Evolutionary conservation across 2,113 vertebrate species (phyloP).

Genomic region (Platichthys flesus): DNA sequence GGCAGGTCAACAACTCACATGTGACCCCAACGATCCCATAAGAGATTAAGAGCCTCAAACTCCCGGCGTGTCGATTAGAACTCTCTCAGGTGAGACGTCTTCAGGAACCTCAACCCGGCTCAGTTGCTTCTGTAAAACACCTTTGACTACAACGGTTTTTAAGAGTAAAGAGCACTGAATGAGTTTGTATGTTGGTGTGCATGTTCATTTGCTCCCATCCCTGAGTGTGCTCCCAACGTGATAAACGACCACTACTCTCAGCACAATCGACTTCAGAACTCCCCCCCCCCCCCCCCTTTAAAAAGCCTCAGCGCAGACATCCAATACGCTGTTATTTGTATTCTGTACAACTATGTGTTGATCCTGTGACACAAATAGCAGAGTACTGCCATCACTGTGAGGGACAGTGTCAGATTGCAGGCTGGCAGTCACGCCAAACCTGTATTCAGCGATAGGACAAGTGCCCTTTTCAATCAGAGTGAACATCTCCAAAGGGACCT

Average conservation of each 20-base stretch:
- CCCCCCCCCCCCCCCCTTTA: not conserved
- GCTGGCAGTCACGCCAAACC: slow-evolving; percentile 31
- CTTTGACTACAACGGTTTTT: not conserved
- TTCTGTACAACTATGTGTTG: slow-evolving; percentile 19
- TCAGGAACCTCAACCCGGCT: not conserved
- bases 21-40: not conserved
- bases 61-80: not conserved
- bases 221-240: not conserved
- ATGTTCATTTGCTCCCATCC: too few relatives aligned
- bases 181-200: not conserved
- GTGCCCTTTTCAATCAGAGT: slow-evolving; percentile 46
- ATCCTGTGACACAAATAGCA: slow-evolving; percentile 28
- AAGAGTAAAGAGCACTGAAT: not conserved
- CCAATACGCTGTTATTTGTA: not conserved
- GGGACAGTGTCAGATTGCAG: slow-evolving; percentile 30
- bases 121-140: not conserved
- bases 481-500: slow-evolving; percentile 51
- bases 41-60: not conserved
- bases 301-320: slow-evolving; percentile 8
- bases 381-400: slow-evolving; percentile 26
- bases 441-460: slow-evolving; percentile 37
- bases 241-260: slow-evolving; percentile 15
- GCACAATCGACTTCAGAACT: not conserved
- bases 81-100: not conserved
- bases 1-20: not conserved